Percentiles rank a stretch among this genome's conserved stretches.
These are phyloP conservation scores for Mustelus asterias DNA, from an alignment of 2,113 vertebrate species.

Conservation along the genomic window DNA sequence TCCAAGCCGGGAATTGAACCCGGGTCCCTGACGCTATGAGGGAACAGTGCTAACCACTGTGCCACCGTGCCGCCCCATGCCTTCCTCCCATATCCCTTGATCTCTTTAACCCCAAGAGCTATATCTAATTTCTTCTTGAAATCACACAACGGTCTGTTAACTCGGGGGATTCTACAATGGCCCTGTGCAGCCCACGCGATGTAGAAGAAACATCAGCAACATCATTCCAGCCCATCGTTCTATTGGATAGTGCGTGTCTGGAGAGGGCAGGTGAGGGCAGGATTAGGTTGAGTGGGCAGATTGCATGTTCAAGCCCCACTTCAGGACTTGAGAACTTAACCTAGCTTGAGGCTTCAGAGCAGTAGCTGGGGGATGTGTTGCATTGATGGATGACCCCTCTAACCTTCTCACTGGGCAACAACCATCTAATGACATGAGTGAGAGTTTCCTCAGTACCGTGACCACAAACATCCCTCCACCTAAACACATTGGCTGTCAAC, in stretches of 20 bases:
- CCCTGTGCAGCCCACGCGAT: neutral
- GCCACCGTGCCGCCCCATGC: too few relatives aligned
- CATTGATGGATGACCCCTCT: neutral
- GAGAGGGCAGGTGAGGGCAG: neutral
- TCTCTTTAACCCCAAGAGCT: too few relatives aligned
- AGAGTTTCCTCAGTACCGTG: neutral
- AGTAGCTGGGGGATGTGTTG: neutral
- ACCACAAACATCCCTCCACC: neutral
- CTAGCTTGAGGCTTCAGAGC: neutral
- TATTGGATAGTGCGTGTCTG: neutral
- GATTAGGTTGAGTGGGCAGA: neutral
- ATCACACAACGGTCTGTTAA: neutral
- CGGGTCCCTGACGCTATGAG: too few relatives aligned
- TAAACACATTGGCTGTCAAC: neutral
- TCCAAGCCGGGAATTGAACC: too few relatives aligned
- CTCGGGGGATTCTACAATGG: neutral
- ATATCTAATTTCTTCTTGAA: too few relatives aligned
- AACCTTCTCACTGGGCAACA: neutral
- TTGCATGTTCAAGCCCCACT: neutral
- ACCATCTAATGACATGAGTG: neutral
- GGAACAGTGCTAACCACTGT: too few relatives aligned
- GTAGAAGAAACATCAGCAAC: neutral
- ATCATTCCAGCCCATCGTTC: neutral
- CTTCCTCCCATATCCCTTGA: too few relatives aligned
- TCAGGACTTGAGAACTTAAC: neutral